Conservation (phyloP, 2,888 invertebrate species). For the Caenorhabditis panamensis region DNA sequence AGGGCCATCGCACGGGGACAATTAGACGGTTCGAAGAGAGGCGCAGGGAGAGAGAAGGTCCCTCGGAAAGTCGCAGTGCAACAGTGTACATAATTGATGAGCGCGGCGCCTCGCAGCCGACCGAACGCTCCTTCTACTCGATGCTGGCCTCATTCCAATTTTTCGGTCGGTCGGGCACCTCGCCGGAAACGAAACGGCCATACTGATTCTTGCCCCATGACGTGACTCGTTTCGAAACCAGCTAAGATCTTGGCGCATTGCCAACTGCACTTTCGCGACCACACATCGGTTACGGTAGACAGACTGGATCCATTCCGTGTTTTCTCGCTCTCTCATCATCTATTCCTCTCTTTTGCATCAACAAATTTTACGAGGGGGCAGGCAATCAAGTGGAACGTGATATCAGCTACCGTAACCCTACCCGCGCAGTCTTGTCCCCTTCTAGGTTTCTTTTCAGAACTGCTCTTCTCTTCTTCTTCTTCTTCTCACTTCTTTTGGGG, state of each 20-base stretch:
- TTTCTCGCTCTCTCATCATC: conserved; percentile 8
- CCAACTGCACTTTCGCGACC: conserved; percentile 47
- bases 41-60: conserved; percentile 29
- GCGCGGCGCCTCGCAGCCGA: conserved; percentile 35
- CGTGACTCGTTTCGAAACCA: conserved; percentile 41
- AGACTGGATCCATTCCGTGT: conserved; percentile 29
- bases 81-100: conserved; percentile 38
- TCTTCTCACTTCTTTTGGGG: background rate
- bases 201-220: conserved; percentile 44
- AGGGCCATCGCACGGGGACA: conserved; percentile 24
- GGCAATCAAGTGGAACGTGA: conserved; percentile 32
- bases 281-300: conserved; percentile 54
- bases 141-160: conserved; percentile 37
- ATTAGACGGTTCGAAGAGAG: conserved; percentile 36
- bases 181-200: conserved; percentile 29
- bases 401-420: conserved; percentile 34
- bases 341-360: conserved; percentile 31
- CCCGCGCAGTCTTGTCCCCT: background rate
- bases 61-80: conserved; percentile 24
- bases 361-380: conserved; percentile 23
- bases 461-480: conserved; percentile 9
- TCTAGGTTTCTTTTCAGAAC: background rate
- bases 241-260: conserved; percentile 38
- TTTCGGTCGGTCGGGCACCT: conserved; percentile 4
- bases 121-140: conserved; percentile 13